Evolutionary conservation across 2,888 invertebrate species (phyloP).

Genomic region (Oegoconia quadripuncta): DNA sequence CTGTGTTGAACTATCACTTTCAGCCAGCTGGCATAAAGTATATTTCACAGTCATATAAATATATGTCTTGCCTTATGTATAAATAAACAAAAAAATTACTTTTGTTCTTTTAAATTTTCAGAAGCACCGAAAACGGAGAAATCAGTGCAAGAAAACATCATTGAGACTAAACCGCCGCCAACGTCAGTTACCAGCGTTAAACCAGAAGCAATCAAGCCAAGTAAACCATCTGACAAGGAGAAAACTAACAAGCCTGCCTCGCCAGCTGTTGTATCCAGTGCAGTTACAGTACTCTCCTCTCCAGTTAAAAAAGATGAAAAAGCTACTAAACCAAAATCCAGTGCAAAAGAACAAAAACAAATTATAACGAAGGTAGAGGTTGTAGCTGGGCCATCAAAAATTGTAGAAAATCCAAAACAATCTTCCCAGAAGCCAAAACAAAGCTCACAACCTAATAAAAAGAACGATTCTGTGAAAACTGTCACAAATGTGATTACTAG

Average conservation of each 20-base stretch:
- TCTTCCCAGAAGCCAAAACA: slow-evolving; percentile 47
- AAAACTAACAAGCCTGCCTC: slow-evolving; percentile 59
- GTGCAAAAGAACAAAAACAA: slow-evolving; percentile 64
- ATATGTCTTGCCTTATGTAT: too few species aligned
- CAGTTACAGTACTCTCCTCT: slow-evolving; percentile 58
- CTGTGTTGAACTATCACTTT: too few species aligned
- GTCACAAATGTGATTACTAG: slow-evolving; percentile 63
- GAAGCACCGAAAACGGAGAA: slow-evolving; percentile 68
- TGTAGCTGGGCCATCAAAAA: slow-evolving; percentile 73
- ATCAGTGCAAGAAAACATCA: slow-evolving; percentile 65
- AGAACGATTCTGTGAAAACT: slow-evolving; percentile 53
- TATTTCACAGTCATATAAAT: too few species aligned
- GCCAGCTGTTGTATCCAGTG: slow-evolving; percentile 57
- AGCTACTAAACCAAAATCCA: slow-evolving; percentile 65
- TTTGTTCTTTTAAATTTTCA: slow-evolving; percentile 37
- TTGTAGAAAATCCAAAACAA: slow-evolving; percentile 57
- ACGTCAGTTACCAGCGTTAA: slow-evolving; percentile 54
- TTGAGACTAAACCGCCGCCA: slow-evolving; percentile 70
- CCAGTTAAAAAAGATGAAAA: slow-evolving; percentile 70
- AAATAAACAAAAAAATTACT: too few species aligned
- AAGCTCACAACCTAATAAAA: slow-evolving; percentile 39
- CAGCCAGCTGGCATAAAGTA: too few species aligned
- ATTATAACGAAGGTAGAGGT: slow-evolving; percentile 78
- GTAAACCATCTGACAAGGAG: slow-evolving; percentile 60
- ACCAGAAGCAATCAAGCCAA: slow-evolving; percentile 68